Evolutionary conservation across 1,140 invertebrate genomes (phyloP).

Genomic region (Monomorium pharaonis): DNA sequence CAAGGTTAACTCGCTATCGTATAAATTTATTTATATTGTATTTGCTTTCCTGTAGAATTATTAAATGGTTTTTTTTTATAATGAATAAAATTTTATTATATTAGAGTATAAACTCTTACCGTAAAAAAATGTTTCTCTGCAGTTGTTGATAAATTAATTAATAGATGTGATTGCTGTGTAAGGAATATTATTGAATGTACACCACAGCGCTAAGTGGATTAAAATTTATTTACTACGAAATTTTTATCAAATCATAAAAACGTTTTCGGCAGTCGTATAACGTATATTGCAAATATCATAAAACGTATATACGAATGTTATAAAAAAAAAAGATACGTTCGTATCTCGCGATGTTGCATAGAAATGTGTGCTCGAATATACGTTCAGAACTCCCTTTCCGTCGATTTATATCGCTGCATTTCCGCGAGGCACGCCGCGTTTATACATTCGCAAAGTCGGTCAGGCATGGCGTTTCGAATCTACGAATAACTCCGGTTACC

Average conservation of each 20-base stretch:
- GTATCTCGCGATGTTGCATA: background rate
- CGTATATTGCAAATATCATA: background rate
- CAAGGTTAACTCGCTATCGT: too few species aligned
- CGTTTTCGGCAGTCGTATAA: background rate
- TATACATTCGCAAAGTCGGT: constrained; percentile 23
- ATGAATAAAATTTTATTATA: too few species aligned
- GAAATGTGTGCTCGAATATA: constrained; percentile 22
- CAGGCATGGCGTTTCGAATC: constrained; percentile 26
- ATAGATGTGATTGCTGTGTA: background rate
- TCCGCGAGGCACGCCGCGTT: constrained; percentile 2
- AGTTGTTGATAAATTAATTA: background rate
- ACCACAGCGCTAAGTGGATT: background rate
- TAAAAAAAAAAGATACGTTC: background rate
- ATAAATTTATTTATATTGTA: too few species aligned
- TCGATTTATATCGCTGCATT: constrained; percentile 31
- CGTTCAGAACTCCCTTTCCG: constrained; percentile 9
- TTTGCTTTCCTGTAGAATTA: too few species aligned
- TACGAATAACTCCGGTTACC: constrained; percentile 6
- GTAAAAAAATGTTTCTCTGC: background rate
- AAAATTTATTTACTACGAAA: background rate
- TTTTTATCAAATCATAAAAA: background rate
- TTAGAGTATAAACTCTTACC: background rate
- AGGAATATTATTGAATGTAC: background rate
- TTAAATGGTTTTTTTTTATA: too few species aligned
- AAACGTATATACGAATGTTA: background rate